Evolutionary conservation across 2,797 vertebrate species (phyloP).

Genomic region (Todus mexicanus): DNA sequence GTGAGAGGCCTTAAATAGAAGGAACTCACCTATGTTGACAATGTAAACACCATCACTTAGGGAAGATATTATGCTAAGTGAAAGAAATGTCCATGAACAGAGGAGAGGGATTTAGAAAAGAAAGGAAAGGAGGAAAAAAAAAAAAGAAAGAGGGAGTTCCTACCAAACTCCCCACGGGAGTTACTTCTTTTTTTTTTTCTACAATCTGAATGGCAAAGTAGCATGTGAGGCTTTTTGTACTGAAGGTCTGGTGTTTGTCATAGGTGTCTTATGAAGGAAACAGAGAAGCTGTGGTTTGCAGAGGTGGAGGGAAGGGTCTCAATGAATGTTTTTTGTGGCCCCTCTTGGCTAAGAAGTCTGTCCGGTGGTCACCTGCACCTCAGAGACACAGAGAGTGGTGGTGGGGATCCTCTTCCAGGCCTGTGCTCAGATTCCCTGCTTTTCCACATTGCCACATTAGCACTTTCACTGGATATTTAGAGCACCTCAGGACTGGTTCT

Average conservation of each 20-base stretch:
- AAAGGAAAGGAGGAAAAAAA: not conserved
- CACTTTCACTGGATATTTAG: slow-evolving; percentile 65
- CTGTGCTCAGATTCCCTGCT: slow-evolving; percentile 55
- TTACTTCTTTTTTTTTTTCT: not conserved
- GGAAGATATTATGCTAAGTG: not conserved
- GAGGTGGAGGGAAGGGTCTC: not conserved
- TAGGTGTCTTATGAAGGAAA: not conserved
- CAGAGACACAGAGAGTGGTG: not conserved
- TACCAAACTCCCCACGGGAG: not conserved
- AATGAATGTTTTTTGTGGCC: not conserved
- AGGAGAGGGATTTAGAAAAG: not conserved
- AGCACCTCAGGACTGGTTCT: slow-evolving; percentile 70
- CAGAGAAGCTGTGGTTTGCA: not conserved
- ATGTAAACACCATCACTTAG: not conserved
- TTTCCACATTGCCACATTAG: slow-evolving; percentile 59
- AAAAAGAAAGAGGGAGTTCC: not conserved
- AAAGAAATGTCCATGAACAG: not conserved
- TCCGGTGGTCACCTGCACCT: not conserved
- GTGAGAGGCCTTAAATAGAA: not conserved
- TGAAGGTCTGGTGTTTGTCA: not conserved
- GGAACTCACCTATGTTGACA: not conserved
- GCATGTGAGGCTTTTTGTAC: not conserved
- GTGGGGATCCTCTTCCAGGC: slow-evolving; percentile 40
- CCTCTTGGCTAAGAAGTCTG: not conserved
- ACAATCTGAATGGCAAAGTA: not conserved